phyloP scores from a whole-genome alignment of 2,888 invertebrate species.

The Dysmachus trigonus region DNA sequence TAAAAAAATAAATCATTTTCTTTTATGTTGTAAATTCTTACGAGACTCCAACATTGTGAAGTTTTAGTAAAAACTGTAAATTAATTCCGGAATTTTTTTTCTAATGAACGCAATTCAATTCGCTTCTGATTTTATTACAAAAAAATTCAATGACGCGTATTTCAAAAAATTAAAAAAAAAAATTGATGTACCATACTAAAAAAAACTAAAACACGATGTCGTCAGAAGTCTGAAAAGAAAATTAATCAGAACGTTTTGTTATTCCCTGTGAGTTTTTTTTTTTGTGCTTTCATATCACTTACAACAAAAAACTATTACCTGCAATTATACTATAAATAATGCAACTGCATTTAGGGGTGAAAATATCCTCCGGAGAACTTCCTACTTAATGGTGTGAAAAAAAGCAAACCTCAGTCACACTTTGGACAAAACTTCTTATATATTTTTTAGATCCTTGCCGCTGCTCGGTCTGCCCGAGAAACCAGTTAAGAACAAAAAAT shows the following conservation, averaged over 20 bases:
- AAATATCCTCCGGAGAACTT: background rate
- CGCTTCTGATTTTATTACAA: no score
- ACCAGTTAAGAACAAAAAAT: background rate
- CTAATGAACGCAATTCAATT: no score
- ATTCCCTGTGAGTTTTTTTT: background rate
- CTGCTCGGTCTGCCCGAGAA: background rate
- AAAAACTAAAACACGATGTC: background rate
- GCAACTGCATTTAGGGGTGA: background rate
- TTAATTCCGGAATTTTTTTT: no score
- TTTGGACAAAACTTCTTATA: background rate
- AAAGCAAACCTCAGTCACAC: conserved; percentile 38
- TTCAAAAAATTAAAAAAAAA: background rate
- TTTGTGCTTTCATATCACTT: conserved; percentile 7
- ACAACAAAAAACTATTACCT: conserved; percentile 23
- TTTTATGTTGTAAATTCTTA: background rate
- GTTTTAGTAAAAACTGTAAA: no score
- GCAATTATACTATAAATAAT: conserved; percentile 33
- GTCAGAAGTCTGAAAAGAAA: background rate
- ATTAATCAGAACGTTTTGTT: conserved; percentile 32
- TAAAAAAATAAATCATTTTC: background rate
- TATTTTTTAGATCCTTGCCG: background rate
- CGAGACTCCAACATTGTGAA: no score
- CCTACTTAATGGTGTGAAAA: conserved; percentile 22
- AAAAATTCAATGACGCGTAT: background rate
- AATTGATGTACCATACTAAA: background rate